Evolutionary conservation across 2,113 vertebrate genomes (phyloP).

Genomic region (Tonatia bakeri): DNA sequence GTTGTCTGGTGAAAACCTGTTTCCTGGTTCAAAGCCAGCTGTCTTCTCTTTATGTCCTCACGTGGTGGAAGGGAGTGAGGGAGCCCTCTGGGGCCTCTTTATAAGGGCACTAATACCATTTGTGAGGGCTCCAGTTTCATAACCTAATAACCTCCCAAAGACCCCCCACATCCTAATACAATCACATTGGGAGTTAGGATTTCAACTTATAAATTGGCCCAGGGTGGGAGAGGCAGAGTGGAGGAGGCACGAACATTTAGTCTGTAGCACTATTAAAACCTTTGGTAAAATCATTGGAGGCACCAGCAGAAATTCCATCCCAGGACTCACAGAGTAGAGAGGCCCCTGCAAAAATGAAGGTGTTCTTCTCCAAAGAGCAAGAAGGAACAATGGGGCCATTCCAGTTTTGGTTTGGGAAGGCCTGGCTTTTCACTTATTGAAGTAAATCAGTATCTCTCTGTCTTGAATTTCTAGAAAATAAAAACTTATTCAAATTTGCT

Average conservation of each 20-base stretch:
- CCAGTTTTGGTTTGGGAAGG: neutral
- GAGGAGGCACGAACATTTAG: neutral
- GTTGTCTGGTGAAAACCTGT: neutral
- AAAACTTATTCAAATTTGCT: slow-evolving; percentile 31
- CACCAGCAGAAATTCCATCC: neutral
- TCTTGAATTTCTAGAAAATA: slow-evolving; percentile 20
- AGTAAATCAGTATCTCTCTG: neutral
- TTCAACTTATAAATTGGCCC: neutral
- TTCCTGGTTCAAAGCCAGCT: neutral
- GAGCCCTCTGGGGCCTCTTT: neutral
- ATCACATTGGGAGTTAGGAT: neutral
- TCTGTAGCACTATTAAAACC: neutral
- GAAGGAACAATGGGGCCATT: neutral
- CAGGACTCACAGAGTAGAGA: neutral
- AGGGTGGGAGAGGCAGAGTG: neutral
- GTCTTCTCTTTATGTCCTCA: neutral
- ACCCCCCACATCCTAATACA: neutral
- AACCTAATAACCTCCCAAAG: neutral
- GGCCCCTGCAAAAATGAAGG: neutral
- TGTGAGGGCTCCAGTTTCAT: neutral
- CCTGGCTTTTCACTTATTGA: neutral
- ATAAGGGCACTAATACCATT: neutral
- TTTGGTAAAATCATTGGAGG: neutral
- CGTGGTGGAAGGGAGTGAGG: neutral
- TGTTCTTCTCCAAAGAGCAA: neutral